These are phyloP conservation scores for Prionailurus bengalensis DNA, from an alignment of 2,113 vertebrate genomes.

Conservation along the genomic window DNA sequence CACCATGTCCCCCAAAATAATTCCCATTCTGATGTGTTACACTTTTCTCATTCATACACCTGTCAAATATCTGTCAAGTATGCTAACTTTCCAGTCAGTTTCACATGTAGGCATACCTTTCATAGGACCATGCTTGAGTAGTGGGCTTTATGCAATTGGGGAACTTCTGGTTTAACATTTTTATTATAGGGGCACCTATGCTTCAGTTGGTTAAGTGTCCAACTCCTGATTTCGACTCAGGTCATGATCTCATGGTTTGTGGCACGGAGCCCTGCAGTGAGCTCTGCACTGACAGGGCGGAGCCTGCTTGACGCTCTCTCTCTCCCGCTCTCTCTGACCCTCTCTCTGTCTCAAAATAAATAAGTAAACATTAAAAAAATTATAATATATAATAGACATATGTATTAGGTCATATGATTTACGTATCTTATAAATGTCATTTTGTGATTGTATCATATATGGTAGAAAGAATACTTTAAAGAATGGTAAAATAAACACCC, in stretches of 20 bases:
- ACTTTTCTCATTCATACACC: neutral
- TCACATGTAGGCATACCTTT: neutral
- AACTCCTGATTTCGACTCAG: too few relatives aligned
- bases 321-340: too few relatives aligned
- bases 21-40: neutral
- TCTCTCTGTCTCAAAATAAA: too few relatives aligned
- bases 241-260: too few relatives aligned
- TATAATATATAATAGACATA: neutral
- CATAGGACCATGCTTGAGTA: neutral
- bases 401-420: neutral
- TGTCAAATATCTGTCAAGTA: neutral
- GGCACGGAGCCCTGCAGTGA: too few relatives aligned
- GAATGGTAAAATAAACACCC: too few relatives aligned
- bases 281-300: too few relatives aligned
- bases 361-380: too few relatives aligned
- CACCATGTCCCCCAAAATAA: neutral
- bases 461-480: neutral
- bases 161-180: neutral
- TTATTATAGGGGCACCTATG: neutral
- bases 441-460: neutral
- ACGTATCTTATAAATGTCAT: neutral
- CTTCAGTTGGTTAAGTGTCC: too few relatives aligned
- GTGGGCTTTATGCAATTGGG: neutral
- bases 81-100: neutral
- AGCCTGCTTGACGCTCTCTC: too few relatives aligned